A percentile compares a stretch with the other conserved stretches of the same genome.
These are phyloP conservation scores for Ctenomys sociabilis DNA, from an alignment of 2,113 vertebrate genomes.

Conservation along the genomic window DNA sequence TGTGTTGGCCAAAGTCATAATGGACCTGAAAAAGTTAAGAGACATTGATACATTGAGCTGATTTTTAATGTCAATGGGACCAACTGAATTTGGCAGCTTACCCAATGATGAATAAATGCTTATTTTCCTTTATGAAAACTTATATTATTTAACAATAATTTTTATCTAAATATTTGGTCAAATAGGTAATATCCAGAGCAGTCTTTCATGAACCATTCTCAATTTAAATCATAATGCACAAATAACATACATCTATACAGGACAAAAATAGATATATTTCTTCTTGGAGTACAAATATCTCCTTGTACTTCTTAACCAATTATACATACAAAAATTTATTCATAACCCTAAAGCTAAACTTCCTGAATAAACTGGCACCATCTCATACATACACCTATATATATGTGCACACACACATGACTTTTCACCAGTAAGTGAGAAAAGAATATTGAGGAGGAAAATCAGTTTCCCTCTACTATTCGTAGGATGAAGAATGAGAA, in stretches of 20 bases:
- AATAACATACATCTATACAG: not conserved
- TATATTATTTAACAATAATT: not conserved
- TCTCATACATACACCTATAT: not conserved
- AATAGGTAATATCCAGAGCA: not conserved
- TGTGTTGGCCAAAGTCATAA: conserved; percentile 97
- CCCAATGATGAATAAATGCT: not conserved
- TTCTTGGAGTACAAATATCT: not conserved
- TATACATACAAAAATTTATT: not conserved
- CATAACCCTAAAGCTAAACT: not conserved
- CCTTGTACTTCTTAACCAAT: not conserved
- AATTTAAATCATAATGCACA: not conserved
- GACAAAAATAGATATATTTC: not conserved
- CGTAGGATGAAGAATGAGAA: not conserved
- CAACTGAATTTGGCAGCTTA: not conserved
- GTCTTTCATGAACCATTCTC: not conserved
- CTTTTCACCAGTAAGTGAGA: not conserved
- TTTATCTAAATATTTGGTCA: not conserved
- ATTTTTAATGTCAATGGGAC: not conserved
- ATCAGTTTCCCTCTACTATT: not conserved
- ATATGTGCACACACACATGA: not conserved
- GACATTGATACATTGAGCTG: rapidly evolving
- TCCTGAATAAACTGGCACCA: not conserved
- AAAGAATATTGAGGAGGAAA: not conserved
- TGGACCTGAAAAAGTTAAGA: conserved; percentile 89
- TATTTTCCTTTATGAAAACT: not conserved